A percentile compares a stretch with the other conserved stretches of the same genome.
Evolutionary conservation across 2,888 invertebrate species (phyloP).

Genomic region (Leucozona laternaria): DNA sequence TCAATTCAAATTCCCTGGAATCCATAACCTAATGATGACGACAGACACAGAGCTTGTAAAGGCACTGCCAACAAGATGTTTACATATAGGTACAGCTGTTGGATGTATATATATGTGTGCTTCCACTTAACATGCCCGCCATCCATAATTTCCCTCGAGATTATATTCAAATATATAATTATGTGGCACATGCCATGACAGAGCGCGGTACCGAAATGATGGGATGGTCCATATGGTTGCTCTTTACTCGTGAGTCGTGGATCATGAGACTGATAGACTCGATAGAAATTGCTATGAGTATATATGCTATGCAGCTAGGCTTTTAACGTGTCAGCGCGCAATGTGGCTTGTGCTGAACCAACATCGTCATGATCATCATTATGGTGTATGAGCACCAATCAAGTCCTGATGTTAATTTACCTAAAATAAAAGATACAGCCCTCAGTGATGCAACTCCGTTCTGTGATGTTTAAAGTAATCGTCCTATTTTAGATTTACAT

Average conservation of each 20-base stretch:
- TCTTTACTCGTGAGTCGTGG: constrained; percentile 34
- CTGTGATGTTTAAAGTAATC: constrained; percentile 45
- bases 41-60: constrained; percentile 1
- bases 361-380: constrained; percentile 38
- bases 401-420: constrained; percentile 42
- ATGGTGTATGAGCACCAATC: constrained; percentile 42
- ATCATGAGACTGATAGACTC: constrained; percentile 43
- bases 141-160: constrained; percentile 35
- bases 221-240: constrained; percentile 65
- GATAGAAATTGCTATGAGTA: constrained; percentile 26
- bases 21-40: constrained; percentile 46
- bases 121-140: constrained; percentile 15
- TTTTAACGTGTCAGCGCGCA: constrained; percentile 33
- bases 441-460: constrained; percentile 9
- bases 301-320: not conserved
- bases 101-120: constrained; percentile 6
- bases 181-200: constrained; percentile 69
- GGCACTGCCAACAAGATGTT: constrained; percentile 61
- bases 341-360: constrained; percentile 55
- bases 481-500: constrained; percentile 63
- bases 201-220: constrained; percentile 25
- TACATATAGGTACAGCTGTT: constrained; percentile 71
- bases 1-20: constrained; percentile 56
- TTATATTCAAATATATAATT: constrained; percentile 69
- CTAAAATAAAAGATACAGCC: constrained; percentile 39